Conservation (phyloP, 2,888 invertebrate species). For the Taphrorychus bicolor region DNA sequence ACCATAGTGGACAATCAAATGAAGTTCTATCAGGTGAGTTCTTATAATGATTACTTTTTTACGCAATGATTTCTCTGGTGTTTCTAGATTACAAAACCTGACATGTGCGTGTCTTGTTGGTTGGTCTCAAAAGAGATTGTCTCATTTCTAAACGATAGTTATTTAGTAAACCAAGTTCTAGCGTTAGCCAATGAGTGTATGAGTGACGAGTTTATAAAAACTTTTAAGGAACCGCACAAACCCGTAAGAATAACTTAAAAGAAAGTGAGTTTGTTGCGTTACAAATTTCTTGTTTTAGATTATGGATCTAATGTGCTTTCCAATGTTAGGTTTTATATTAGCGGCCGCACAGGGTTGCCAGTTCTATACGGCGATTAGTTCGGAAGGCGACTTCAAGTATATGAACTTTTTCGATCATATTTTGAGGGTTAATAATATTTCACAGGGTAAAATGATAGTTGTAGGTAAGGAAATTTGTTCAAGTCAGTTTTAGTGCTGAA, state of each 20-base stretch:
- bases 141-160: constrained; percentile 54
- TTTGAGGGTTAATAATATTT: constrained; percentile 42
- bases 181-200: constrained; percentile 50
- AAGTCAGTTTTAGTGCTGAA: neutral
- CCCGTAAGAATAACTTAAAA: constrained; percentile 17
- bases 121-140: constrained; percentile 50
- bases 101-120: constrained; percentile 47
- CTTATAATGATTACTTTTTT: neutral
- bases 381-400: constrained; percentile 40
- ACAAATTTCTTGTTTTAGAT: constrained; percentile 51
- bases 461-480: constrained; percentile 19
- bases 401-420: constrained; percentile 44
- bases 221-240: constrained; percentile 32
- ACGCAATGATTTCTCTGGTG: neutral
- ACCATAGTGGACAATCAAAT: constrained; percentile 56
- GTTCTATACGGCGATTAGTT: constrained; percentile 43
- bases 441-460: constrained; percentile 44
- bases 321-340: constrained; percentile 67
- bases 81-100: constrained; percentile 45
- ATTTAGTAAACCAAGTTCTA: constrained; percentile 51
- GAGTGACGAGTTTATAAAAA: constrained; percentile 50
- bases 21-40: constrained; percentile 53
- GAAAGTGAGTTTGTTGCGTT: neutral
- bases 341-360: constrained; percentile 59
- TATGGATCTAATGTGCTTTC: constrained; percentile 69